Conservation (phyloP, 2,888 invertebrate species). For the Rhogogaster chlorosoma region DNA sequence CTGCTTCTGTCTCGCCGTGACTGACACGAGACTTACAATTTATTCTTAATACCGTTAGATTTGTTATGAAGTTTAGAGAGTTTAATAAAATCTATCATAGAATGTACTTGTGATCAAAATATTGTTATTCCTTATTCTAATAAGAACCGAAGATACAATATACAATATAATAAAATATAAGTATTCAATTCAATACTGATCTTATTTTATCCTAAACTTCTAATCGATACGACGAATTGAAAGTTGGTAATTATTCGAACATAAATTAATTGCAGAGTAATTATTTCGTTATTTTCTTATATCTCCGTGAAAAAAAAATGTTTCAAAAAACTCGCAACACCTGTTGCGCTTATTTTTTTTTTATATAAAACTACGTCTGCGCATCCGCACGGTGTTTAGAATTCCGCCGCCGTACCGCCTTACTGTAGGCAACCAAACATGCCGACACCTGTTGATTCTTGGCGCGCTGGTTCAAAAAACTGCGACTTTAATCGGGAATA, state of each 20-base stretch:
- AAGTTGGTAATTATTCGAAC: neutral
- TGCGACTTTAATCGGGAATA: neutral
- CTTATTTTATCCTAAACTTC: neutral
- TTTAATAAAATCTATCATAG: neutral
- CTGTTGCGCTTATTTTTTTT: neutral
- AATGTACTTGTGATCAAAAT: neutral
- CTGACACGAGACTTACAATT: neutral
- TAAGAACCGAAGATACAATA: neutral
- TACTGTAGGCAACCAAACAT: neutral
- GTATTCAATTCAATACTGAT: neutral
- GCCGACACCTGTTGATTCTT: constrained; percentile 36
- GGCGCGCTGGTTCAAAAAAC: neutral
- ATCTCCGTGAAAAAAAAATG: neutral
- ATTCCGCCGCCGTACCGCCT: neutral
- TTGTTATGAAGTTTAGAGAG: neutral
- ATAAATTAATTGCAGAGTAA: neutral
- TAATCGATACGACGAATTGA: neutral
- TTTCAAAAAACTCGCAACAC: neutral
- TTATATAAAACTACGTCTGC: neutral
- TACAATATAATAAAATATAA: neutral
- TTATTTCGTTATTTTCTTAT: neutral
- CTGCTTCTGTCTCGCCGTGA: neutral
- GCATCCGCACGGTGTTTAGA: neutral
- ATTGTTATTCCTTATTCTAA: neutral
- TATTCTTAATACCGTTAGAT: neutral